phyloP scores from a whole-genome alignment of 2,113 vertebrate genomes.

The Gnathonemus echidnorhynchus region DNA sequence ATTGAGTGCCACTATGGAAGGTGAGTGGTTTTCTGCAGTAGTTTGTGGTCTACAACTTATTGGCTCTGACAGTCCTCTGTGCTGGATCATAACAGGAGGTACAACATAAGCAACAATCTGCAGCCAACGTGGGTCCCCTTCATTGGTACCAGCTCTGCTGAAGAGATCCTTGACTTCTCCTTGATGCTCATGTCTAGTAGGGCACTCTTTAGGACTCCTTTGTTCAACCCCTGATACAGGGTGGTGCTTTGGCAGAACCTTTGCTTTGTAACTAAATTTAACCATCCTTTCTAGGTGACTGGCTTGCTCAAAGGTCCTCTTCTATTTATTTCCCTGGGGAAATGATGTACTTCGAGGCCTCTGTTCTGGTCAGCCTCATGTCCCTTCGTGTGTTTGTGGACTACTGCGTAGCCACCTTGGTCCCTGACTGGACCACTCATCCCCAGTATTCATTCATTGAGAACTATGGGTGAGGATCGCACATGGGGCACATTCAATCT shows the following conservation, averaged over 20 bases:
- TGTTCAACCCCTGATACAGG: not conserved
- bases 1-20: constrained; percentile 56
- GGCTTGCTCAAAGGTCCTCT: constrained; percentile 35
- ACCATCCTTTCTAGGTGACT: constrained; percentile 41
- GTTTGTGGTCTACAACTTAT: not conserved
- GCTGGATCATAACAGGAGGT: constrained; percentile 38
- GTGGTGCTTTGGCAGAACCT: not conserved
- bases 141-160: constrained; percentile 35
- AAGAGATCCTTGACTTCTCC: constrained; percentile 39
- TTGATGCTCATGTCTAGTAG: constrained; percentile 50
- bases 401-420: constrained; percentile 50
- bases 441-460: constrained; percentile 52
- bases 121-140: constrained; percentile 51
- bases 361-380: constrained; percentile 38
- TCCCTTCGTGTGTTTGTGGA: constrained; percentile 51
- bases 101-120: constrained; percentile 48
- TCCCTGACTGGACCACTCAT: constrained; percentile 31
- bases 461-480: constrained; percentile 42
- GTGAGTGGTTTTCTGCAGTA: constrained; percentile 26
- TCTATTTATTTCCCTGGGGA: constrained; percentile 44
- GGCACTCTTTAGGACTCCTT: not conserved
- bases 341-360: constrained; percentile 48
- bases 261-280: not conserved
- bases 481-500: not conserved
- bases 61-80: no score